A percentile compares a stretch with the other conserved stretches of the same genome.
Conservation (phyloP, 2,797 vertebrate genomes). For the Micromesistius poutassou region DNA sequence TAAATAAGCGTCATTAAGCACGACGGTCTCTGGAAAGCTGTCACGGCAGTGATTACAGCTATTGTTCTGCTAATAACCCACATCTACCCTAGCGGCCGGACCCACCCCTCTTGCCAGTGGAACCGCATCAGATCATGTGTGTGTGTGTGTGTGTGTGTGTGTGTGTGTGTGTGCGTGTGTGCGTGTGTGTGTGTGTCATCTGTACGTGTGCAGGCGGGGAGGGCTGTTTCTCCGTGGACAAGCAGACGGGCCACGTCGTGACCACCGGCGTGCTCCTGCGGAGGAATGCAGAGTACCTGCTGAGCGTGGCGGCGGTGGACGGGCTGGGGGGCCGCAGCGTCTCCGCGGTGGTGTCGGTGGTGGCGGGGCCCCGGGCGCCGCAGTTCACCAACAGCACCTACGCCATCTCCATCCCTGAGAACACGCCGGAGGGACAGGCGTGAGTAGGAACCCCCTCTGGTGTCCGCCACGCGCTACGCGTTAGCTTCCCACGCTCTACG, state of each 20-base stretch:
- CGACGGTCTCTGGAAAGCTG: neutral
- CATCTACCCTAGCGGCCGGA: no score
- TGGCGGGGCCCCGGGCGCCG: conserved; percentile 78
- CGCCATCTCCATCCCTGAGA: conserved; percentile 78
- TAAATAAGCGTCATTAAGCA: no score
- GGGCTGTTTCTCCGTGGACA: conserved; percentile 82
- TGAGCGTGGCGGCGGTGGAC: conserved; percentile 82
- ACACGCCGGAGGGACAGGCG: conserved; percentile 73
- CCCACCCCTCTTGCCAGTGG: no score
- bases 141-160: no score
- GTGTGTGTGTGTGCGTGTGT: no score
- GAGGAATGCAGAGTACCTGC: conserved; percentile 80
- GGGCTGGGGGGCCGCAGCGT: conserved; percentile 77
- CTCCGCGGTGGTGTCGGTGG: conserved; percentile 77
- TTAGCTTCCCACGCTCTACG: no score
- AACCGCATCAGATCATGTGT: no score
- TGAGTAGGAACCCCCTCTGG: conserved; percentile 65
- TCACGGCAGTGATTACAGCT: no score
- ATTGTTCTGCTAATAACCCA: no score
- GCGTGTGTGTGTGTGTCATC: no score
- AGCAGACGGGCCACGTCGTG: conserved; percentile 79
- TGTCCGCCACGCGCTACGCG: neutral
- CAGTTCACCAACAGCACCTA: conserved; percentile 83
- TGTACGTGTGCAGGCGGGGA: conserved; percentile 74
- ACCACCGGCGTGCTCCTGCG: conserved; percentile 79